A percentile compares a stretch with the other conserved stretches of the same genome.
These are phyloP conservation scores for Drosophila borborema DNA, from an alignment of 2,888 invertebrate genomes.

Conservation along the genomic window DNA sequence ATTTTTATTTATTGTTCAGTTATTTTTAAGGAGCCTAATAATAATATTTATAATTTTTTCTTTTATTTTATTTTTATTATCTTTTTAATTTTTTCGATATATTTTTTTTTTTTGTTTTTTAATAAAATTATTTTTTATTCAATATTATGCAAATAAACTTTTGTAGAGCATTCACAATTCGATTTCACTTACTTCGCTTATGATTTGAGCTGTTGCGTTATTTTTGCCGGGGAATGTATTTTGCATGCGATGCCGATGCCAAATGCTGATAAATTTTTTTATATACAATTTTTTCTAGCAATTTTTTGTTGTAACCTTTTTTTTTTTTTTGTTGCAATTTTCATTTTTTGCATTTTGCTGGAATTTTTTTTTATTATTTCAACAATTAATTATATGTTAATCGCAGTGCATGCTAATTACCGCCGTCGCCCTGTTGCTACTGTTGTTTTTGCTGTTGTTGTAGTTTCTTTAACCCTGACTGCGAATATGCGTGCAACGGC, in stretches of 20 bases:
- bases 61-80: too few species aligned
- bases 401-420: conserved; percentile 81
- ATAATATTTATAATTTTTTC: too few species aligned
- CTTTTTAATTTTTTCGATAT: too few species aligned
- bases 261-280: conserved; percentile 63
- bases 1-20: too few species aligned
- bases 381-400: conserved; percentile 82
- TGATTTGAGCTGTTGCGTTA: conserved; percentile 33
- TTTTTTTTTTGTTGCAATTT: conserved; percentile 44
- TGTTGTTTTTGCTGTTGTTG: conserved; percentile 27
- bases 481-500: conserved; percentile 72
- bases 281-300: conserved; percentile 45
- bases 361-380: conserved; percentile 45
- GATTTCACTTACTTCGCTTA: not conserved
- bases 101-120: too few species aligned
- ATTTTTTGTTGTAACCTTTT: conserved; percentile 39
- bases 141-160: too few species aligned
- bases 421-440: conserved; percentile 37
- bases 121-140: too few species aligned
- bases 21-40: too few species aligned
- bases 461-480: conserved; percentile 71
- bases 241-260: conserved; percentile 80
- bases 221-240: conserved; percentile 62
- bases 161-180: conserved; percentile 24
- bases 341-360: conserved; percentile 41